A percentile compares a stretch with the other conserved stretches of the same genome.
Evolutionary conservation across 2,113 vertebrate genomes (phyloP).

Genomic region (Microcebus ravelobensis): DNA sequence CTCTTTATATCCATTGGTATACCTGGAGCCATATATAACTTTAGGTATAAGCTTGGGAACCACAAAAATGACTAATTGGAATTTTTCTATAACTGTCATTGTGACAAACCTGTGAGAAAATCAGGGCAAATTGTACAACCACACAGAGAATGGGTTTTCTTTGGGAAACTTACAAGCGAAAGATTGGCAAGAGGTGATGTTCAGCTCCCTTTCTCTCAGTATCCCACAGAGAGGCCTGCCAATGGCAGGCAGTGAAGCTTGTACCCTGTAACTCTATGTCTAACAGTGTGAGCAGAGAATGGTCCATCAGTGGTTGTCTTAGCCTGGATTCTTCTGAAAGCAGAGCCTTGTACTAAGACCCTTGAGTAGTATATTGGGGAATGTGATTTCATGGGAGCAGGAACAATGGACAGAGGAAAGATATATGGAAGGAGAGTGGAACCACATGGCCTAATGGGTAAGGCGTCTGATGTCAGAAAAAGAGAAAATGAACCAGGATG

Average conservation of each 20-base stretch:
- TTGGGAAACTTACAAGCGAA: neutral
- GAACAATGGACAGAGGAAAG: neutral
- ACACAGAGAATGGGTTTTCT: neutral
- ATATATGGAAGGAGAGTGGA: neutral
- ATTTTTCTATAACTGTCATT: neutral
- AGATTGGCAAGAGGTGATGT: neutral
- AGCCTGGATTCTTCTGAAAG: neutral
- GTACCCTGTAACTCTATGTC: neutral
- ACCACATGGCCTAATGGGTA: too few species aligned
- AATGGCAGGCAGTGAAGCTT: too few species aligned
- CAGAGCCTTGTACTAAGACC: neutral
- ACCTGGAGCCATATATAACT: neutral
- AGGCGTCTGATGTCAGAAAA: too few species aligned
- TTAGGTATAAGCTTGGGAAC: neutral
- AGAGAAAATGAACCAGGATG: neutral
- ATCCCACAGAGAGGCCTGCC: accelerated
- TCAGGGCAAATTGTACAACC: neutral
- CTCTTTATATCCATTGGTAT: neutral
- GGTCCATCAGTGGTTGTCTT: accelerated
- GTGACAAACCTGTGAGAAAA: neutral
- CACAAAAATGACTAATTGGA: neutral
- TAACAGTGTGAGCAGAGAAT: neutral
- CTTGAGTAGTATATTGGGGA: neutral
- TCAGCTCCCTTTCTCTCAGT: too few species aligned
- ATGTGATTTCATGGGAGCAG: neutral